Base-by-base conservation (phyloP, 2,888 invertebrate species). In the Cantharis lateralis region DNA sequence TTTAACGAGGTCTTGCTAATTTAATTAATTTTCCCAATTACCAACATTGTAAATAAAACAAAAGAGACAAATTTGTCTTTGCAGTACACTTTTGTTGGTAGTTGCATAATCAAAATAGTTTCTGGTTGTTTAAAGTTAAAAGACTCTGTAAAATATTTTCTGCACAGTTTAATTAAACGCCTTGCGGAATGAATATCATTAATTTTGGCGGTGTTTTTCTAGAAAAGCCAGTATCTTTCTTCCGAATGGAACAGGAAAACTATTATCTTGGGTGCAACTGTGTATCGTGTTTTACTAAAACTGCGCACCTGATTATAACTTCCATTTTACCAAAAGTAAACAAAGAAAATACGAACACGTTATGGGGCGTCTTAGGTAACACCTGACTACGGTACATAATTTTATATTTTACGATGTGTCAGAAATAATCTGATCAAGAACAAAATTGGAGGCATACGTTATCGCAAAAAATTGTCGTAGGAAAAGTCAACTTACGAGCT, bases 351-450 rank as follows among this genome's bases (percentile, higher is more conserved):
- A 3, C 48, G 48, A 48, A n/a, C 48, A 48, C 48, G 48, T 48
- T 48, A 48, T 48, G 9, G 13, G 32, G 32, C 32, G 13, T 75
- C 69, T 32, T 70, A 69, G 63, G 48, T 63, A 69, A 63, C 64
- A 76, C 72, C 72, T 72, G 72, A 70, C 72, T 72, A 71, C 48
- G 73, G 48, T 73, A 70, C 74, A 61, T 48, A 78, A 74, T 70
- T 70, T 74, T 72, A 26, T 76, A 74, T 79, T 78, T 79, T 76
- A 79, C 77, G 77, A 74, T 72, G 70, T 77, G 79, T 71, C 77
- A 77, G 77, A 79, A 79, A 79, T 79, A 71, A 78, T 75, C 78
- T 72, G 76, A 78, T 79, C 78, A 77, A 78, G 68, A 75, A 24
- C 62, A 66, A 70, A 18, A 62, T 18, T 63, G 24, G 66, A 62